Conservation (phyloP, 1,140 invertebrate genomes). For the Drosophila tani region DNA sequence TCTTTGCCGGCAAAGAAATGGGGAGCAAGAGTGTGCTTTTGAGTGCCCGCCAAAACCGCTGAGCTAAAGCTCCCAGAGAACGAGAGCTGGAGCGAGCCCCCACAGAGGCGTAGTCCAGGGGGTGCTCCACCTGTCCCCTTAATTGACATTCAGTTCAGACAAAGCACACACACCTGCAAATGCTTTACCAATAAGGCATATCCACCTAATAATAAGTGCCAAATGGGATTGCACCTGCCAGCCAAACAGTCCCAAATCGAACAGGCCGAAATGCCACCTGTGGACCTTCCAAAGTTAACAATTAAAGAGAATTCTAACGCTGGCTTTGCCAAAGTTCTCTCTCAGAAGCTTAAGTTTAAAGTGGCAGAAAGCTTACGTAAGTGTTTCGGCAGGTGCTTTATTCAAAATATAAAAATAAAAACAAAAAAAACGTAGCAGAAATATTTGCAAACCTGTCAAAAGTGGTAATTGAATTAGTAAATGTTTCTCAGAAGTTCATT, state of each 20-base stretch:
- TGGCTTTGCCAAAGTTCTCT: conserved; percentile 19
- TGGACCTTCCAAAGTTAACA: conserved; percentile 29
- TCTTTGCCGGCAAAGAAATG: conserved; percentile 57
- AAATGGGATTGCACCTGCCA: not conserved
- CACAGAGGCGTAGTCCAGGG: conserved; percentile 43
- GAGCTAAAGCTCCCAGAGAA: conserved; percentile 34
- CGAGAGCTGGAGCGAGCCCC: conserved; percentile 21
- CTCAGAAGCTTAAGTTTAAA: conserved; percentile 15
- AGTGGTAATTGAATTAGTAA: not conserved
- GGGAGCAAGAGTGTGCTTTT: conserved; percentile 28
- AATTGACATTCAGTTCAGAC: conserved; percentile 12
- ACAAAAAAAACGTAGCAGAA: not conserved
- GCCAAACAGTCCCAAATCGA: not conserved
- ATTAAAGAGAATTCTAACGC: not conserved
- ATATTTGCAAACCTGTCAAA: not conserved
- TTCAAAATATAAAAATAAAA: conserved; percentile 1
- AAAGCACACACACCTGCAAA: not conserved
- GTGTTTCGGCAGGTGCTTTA: conserved; percentile 1
- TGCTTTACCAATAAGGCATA: not conserved
- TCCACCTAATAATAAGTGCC: not conserved
- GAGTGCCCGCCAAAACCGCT: conserved; percentile 72
- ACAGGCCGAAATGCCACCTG: conserved; percentile 51
- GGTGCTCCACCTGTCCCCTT: conserved; percentile 1
- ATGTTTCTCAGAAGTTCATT: not conserved
- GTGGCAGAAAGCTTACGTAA: not conserved